These are phyloP conservation scores for Cerceris ruficornis DNA, from an alignment of 2,888 invertebrate genomes.

Conservation along the genomic window DNA sequence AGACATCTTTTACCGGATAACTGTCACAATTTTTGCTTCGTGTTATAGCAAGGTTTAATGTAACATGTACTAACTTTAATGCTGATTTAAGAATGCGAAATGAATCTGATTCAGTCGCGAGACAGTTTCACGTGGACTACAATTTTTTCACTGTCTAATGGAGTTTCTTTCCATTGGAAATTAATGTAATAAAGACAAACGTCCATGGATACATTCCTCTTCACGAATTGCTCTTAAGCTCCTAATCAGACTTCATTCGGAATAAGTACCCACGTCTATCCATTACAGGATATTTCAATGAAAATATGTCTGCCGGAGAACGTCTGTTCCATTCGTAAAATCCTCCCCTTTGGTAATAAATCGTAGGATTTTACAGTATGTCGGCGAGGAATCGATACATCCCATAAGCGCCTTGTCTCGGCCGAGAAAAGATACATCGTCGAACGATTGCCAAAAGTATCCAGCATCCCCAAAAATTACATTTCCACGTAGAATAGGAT, in stretches of 20 bases:
- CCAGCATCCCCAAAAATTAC: constrained; percentile 23
- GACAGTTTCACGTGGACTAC: too few relatives aligned
- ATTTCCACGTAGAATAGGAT: background rate
- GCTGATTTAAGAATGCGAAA: too few relatives aligned
- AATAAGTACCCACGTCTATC: constrained; percentile 2
- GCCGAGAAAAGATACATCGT: constrained; percentile 46
- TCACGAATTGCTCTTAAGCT: background rate
- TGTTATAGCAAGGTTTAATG: too few relatives aligned
- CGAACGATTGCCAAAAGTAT: constrained; percentile 49
- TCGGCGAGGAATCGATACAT: constrained; percentile 56
- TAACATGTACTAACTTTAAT: too few relatives aligned
- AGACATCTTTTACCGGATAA: too few relatives aligned
- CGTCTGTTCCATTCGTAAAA: constrained; percentile 42
- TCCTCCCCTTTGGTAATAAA: constrained; percentile 49
- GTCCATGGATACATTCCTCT: too few relatives aligned
- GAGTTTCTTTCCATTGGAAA: too few relatives aligned
- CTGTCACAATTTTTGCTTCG: too few relatives aligned
- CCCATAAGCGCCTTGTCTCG: constrained; percentile 58
- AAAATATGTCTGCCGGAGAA: constrained; percentile 38
- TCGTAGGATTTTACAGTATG: constrained; percentile 52
- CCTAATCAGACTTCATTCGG: background rate
- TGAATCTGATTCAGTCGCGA: too few relatives aligned
- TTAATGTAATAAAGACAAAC: too few relatives aligned
- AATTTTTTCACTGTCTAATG: too few relatives aligned
- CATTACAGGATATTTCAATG: constrained; percentile 45